Percentiles rank a stretch among this genome's conserved stretches.
Conservation (phyloP, 2,797 vertebrate genomes). For the Sebastes nivosus region DNA sequence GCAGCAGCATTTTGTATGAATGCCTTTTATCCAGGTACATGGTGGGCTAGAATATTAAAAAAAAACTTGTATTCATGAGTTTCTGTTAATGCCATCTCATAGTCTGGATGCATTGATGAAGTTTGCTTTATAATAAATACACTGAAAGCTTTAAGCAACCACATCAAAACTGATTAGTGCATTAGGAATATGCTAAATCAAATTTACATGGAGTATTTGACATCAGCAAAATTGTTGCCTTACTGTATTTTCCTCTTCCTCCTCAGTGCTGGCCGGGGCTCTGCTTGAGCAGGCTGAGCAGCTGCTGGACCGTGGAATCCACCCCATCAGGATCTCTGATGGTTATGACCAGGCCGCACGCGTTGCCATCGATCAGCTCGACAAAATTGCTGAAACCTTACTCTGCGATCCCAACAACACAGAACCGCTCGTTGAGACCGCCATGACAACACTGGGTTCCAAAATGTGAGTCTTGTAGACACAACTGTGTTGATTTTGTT, state of each 20-base stretch:
- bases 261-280: conserved; percentile 92
- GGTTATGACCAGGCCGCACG: conserved; percentile 95
- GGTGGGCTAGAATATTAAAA: background rate
- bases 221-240: background rate
- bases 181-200: background rate
- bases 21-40: background rate
- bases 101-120: background rate
- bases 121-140: background rate
- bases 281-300: conserved; percentile 95
- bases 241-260: background rate
- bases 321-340: conserved; percentile 95
- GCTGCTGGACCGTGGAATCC: conserved; percentile 94
- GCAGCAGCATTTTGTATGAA: background rate
- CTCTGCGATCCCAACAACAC: conserved; percentile 88
- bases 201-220: background rate
- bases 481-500: background rate
- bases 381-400: conserved; percentile 93
- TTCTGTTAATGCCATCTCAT: background rate
- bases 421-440: conserved; percentile 95
- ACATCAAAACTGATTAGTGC: background rate
- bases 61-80: background rate
- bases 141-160: background rate
- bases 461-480: conserved; percentile 89
- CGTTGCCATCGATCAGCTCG: conserved; percentile 90
- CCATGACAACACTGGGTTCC: conserved; percentile 96